Evolutionary conservation across 2,113 vertebrate species (phyloP).

Genomic region (western clawed frog (Xenopus tropicalis)): UCB_Xtro_10.0 CM004447.2:22643001-22643500

Average conservation of each 20-base stretch:
- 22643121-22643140: constrained; percentile 52
- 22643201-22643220: constrained; percentile 45
- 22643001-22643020: constrained; percentile 27
- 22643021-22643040: constrained; percentile 13
- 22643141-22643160: constrained; percentile 47
- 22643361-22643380: too few species aligned
- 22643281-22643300: too few species aligned
- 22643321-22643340: too few species aligned
- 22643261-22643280: constrained; percentile 19
- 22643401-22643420: too few species aligned
- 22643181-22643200: constrained; percentile 40
- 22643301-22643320: too few species aligned
- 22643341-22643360: too few species aligned
- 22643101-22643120: constrained; percentile 52
- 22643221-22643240: constrained; percentile 37
- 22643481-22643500: too few species aligned
- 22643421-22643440: too few species aligned
- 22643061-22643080: constrained; percentile 16
- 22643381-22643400: too few species aligned
- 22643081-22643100: constrained; percentile 29
- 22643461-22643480: too few species aligned
- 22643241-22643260: constrained; percentile 24
- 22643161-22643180: constrained; percentile 43
- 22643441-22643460: too few species aligned
- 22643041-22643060: constrained; percentile 26